Evolutionary conservation across 1,140 invertebrate species (phyloP).

Genomic region (Acromyrmex heyeri): DNA sequence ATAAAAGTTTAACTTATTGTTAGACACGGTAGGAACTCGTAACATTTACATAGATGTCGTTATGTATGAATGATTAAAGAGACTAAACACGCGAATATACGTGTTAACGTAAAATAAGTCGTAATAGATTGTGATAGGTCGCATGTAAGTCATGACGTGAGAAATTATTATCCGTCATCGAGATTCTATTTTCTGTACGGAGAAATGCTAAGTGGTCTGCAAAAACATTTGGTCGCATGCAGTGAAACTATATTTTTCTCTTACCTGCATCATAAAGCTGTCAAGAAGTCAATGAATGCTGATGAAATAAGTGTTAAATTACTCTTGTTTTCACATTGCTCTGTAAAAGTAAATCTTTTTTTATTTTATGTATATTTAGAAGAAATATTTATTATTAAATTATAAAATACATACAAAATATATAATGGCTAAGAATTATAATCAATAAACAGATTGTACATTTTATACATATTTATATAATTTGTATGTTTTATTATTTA

Average conservation of each 20-base stretch:
- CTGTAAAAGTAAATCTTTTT: neutral
- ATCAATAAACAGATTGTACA: neutral
- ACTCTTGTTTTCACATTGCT: neutral
- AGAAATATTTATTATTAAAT: constrained; percentile 32
- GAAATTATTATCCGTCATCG: constrained; percentile 28
- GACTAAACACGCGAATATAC: constrained; percentile 53
- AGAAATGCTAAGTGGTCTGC: neutral
- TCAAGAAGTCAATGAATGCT: neutral
- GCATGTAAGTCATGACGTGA: constrained; percentile 10
- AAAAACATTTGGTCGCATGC: constrained; percentile 29
- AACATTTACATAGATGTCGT: constrained; percentile 27
- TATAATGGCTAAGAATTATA: neutral
- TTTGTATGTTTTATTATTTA: neutral
- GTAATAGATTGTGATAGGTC: constrained; percentile 1
- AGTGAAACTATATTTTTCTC: constrained; percentile 12
- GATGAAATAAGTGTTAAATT: neutral
- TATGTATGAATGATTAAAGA: constrained; percentile 33
- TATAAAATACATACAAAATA: neutral
- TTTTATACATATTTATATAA: neutral
- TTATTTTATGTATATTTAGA: too few species aligned
- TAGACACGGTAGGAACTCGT: neutral
- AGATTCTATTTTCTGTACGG: constrained; percentile 19
- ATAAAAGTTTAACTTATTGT: neutral
- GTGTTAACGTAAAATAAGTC: constrained; percentile 49
- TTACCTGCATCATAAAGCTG: constrained; percentile 43